Percentiles rank a stretch among this genome's conserved stretches.
Conservation (phyloP, 1,140 invertebrate species). For the Hestina assimilis region DNA sequence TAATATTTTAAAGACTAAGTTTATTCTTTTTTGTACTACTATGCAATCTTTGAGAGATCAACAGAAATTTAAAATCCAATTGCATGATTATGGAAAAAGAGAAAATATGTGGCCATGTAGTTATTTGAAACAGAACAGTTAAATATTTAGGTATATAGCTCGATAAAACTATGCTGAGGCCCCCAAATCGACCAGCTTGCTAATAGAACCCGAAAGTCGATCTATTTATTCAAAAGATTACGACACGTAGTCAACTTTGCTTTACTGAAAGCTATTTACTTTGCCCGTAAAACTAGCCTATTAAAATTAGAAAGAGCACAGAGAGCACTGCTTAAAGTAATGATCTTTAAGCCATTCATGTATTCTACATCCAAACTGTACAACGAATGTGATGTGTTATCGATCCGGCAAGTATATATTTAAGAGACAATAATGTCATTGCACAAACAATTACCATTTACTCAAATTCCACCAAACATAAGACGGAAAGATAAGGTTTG, state of each 20-base stretch:
- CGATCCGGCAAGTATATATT: too few species aligned
- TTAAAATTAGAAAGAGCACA: not conserved
- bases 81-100: not conserved
- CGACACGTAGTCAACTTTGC: not conserved
- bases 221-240: not conserved
- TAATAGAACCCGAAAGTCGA: not conserved
- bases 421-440: not conserved
- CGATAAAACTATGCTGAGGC: not conserved
- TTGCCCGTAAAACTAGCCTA: not conserved
- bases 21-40: conserved; percentile 6
- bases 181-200: not conserved
- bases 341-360: not conserved
- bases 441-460: not conserved
- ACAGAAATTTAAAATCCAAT: not conserved
- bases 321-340: conserved; percentile 1
- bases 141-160: not conserved
- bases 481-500: not conserved
- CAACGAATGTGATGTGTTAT: not conserved
- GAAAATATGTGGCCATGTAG: not conserved
- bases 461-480: not conserved
- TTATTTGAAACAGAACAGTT: not conserved
- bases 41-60: not conserved
- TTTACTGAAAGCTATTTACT: not conserved
- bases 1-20: conserved; percentile 19
- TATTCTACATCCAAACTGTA: not conserved